Base-by-base conservation (phyloP, 2,113 vertebrate species). In the Deroptyus accipitrinus region DNA sequence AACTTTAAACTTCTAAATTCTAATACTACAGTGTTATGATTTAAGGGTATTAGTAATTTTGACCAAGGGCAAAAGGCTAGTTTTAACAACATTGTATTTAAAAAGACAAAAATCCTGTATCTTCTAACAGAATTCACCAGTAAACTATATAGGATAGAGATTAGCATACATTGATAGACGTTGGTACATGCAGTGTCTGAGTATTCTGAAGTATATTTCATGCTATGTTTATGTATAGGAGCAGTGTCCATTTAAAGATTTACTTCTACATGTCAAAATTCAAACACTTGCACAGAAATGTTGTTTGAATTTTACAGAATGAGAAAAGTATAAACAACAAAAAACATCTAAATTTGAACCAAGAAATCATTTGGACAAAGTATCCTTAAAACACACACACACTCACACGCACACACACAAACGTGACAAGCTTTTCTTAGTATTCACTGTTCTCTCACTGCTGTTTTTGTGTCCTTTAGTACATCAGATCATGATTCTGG, bases 361-460 rank as follows among this genome's bases (percentile, higher is more conserved):
- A 83, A 76, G 37, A 92, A 87, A 73, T 54, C 72, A 10, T 27
- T 18, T 27, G 57, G 35, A 57, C 14, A 55, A 57, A 76, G 41
- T 52, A 3, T n/a, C 23, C 31, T 63, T 28, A 17, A 75, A 77
- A 69, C 75, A 73, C 27, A 1, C 3, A 23, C 17, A 39, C 18
- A 69, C 27, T 1, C 3, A 14, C 30, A 69, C 75, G 63, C 23
- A 1, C 2, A 14, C 16, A 22, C 17, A 37, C 1, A 20, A n/a
- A 67, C 20, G 27, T 77, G 33, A 76, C 31, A 68, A 66, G 25
- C 10, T 93, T 74, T 66, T 33, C 54, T 30, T 63, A 49, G 7
- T 22, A 11, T 39, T 78, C 66, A 31, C 44, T 10, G 0, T 75
- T 52, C 31, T 82, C 8, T 86, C 69, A 48, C 17, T 75, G 28